Conservation (phyloP, 1,140 invertebrate species). For the Bombus pascuorum region DNA sequence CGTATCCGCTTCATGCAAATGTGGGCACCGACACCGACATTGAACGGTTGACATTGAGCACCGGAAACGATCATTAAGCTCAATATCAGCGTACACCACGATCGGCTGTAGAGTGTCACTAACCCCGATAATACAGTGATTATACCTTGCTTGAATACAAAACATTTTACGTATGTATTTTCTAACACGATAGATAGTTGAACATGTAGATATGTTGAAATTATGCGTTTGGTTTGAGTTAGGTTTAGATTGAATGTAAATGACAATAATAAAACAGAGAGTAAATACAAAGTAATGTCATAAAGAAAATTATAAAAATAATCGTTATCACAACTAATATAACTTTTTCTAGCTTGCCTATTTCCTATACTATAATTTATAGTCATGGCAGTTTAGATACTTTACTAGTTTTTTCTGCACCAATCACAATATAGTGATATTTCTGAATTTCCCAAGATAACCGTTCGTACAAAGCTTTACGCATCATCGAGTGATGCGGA, state of each 20-base stretch:
- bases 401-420: background rate
- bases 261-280: background rate
- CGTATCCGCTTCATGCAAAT: slow-evolving; percentile 22
- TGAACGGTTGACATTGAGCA: slow-evolving; percentile 64
- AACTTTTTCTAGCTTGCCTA: background rate
- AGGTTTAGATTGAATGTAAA: background rate
- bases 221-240: too few species aligned
- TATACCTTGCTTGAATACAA: slow-evolving; percentile 18
- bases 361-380: background rate
- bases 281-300: background rate
- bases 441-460: background rate
- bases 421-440: background rate
- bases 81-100: slow-evolving; percentile 35
- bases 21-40: slow-evolving; percentile 38
- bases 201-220: background rate
- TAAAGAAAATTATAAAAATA: background rate
- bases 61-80: slow-evolving; percentile 57
- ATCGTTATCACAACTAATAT: background rate
- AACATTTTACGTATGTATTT: background rate
- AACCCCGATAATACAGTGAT: slow-evolving; percentile 45
- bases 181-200: background rate
- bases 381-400: too few species aligned
- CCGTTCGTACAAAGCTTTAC: slow-evolving; percentile 23
- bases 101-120: slow-evolving; percentile 42
- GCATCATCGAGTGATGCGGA: slow-evolving; percentile 26